These are phyloP conservation scores for Leptinotarsa rubiginosa DNA, from an alignment of 2,888 invertebrate genomes.

Conservation along the genomic window DNA sequence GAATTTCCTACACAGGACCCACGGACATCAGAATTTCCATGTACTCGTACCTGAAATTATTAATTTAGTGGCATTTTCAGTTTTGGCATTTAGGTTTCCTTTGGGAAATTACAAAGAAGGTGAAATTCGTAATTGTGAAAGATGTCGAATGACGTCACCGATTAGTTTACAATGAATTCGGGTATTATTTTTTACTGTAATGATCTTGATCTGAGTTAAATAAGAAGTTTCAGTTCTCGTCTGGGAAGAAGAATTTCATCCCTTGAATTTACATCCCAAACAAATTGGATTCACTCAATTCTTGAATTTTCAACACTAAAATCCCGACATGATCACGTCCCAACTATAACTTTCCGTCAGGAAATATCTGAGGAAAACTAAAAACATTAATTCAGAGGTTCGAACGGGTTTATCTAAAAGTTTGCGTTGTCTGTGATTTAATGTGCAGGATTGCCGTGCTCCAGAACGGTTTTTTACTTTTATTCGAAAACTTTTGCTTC, in stretches of 20 bases:
- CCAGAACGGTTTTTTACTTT: conserved; percentile 35
- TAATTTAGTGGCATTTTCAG: no score
- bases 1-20: conserved; percentile 78
- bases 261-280: not conserved
- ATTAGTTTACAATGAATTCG: no score
- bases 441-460: conserved; percentile 30
- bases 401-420: conserved; percentile 41
- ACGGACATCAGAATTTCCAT: conserved; percentile 86
- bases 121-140: no score
- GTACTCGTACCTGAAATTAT: conserved; percentile 62
- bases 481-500: conserved; percentile 29
- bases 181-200: no score
- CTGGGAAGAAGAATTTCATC: not conserved
- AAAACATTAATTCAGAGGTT: conserved; percentile 44
- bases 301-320: conserved; percentile 31
- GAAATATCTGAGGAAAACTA: conserved; percentile 39
- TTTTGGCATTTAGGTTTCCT: no score
- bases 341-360: conserved; percentile 31
- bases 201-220: no score
- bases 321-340: conserved; percentile 40
- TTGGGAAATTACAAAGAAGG: no score
- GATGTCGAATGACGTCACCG: no score
- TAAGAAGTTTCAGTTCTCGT: no score
- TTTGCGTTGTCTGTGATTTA: conserved; percentile 39
- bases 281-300: not conserved